These are phyloP conservation scores for Plagiodera versicolora DNA, from an alignment of 2,888 invertebrate species.

Conservation along the genomic window DNA sequence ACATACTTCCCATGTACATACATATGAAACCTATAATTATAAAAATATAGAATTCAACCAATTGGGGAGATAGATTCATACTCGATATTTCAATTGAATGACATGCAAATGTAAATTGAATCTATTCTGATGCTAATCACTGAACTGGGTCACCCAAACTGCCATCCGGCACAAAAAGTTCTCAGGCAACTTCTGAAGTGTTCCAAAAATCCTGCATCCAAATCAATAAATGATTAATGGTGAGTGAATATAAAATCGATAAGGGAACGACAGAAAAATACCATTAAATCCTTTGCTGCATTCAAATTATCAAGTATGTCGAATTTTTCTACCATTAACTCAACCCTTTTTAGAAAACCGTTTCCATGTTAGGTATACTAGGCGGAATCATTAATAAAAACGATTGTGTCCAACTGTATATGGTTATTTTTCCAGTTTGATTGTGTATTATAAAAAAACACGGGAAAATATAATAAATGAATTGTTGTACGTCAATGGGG, in stretches of 20 bases:
- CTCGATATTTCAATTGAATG: background rate
- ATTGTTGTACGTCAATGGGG: conserved; percentile 34
- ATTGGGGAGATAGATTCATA: no score
- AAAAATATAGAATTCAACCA: no score
- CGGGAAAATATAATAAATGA: conserved; percentile 32
- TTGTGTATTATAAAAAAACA: conserved; percentile 32
- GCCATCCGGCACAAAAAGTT: background rate
- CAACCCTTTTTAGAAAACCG: conserved; percentile 34
- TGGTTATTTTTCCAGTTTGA: conserved; percentile 35
- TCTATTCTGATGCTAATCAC: background rate
- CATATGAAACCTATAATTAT: no score
- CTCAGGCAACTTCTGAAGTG: background rate
- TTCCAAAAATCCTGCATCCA: background rate
- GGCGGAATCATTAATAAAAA: conserved; percentile 32
- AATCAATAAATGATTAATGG: conserved; percentile 31
- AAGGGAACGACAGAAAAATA: conserved; percentile 21
- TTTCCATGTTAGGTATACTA: conserved; percentile 29
- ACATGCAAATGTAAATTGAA: background rate
- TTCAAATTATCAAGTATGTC: conserved; percentile 33
- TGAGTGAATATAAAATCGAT: conserved; percentile 28
- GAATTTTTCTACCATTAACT: conserved; percentile 32
- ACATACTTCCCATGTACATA: no score
- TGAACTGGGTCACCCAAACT: background rate
- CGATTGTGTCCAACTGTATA: conserved; percentile 23
- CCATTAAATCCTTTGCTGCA: conserved; percentile 24